These are phyloP conservation scores for Pegoplata infirma DNA, from an alignment of 2,888 invertebrate species.

Conservation along the genomic window DNA sequence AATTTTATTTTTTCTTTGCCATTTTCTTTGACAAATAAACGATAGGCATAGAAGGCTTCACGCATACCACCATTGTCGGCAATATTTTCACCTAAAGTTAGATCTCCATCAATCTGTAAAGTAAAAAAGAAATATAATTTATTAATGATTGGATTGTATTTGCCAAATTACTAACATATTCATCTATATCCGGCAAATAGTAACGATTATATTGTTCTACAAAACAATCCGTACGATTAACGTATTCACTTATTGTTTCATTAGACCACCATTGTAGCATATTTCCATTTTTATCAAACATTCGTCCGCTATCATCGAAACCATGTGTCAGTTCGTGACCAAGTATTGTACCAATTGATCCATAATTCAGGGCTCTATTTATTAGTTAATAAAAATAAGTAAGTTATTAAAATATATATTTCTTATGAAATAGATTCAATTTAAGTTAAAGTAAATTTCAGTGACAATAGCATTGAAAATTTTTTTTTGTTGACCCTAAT, in stretches of 20 bases:
- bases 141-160: background rate
- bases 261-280: conserved; percentile 94
- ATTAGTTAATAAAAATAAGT: too few relatives aligned
- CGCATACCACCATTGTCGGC: conserved; percentile 90
- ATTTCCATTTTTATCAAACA: conserved; percentile 91
- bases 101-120: conserved; percentile 85
- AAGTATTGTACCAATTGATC: conserved; percentile 87
- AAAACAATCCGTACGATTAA: conserved; percentile 89
- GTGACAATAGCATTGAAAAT: too few relatives aligned
- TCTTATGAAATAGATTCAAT: too few relatives aligned
- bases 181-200: conserved; percentile 82
- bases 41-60: conserved; percentile 85
- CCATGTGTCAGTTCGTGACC: conserved; percentile 87
- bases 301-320: conserved; percentile 81
- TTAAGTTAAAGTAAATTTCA: too few relatives aligned
- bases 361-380: conserved; percentile 87
- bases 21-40: conserved; percentile 80
- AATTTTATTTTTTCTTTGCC: conserved; percentile 82
- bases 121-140: conserved; percentile 11
- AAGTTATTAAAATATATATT: too few relatives aligned
- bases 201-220: conserved; percentile 88
- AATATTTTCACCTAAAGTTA: conserved; percentile 89
- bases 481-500: too few relatives aligned
- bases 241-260: conserved; percentile 85
- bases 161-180: conserved; percentile 80